Conservation (phyloP, 64 coral and sea anemone genomes). For the Montipora efflorescens region DNA sequence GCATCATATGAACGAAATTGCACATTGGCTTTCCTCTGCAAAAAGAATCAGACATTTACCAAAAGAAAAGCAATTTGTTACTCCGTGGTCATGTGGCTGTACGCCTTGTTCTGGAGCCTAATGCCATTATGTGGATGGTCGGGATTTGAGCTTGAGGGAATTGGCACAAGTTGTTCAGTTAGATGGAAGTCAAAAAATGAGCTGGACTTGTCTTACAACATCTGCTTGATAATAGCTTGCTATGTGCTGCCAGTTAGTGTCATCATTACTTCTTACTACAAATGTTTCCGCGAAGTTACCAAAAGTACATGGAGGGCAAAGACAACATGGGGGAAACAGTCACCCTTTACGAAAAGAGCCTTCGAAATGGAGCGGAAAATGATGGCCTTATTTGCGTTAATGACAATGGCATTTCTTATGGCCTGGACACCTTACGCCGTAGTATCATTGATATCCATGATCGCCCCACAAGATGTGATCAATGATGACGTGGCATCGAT, state of each 20-base stretch:
- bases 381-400: constrained; percentile 8
- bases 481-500: constrained; percentile 11
- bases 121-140: constrained; percentile 54
- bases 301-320: constrained; percentile 49
- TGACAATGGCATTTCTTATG: constrained; percentile 56
- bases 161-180: constrained; percentile 57
- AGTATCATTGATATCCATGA: constrained; percentile 40
- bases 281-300: constrained; percentile 8
- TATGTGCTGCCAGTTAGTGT: constrained; percentile 42
- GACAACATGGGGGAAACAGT: constrained; percentile 22
- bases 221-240: constrained; percentile 56
- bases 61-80: not conserved
- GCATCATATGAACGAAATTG: constrained; percentile 43
- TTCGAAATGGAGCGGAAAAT: constrained; percentile 36
- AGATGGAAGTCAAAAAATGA: constrained; percentile 46
- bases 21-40: constrained; percentile 27
- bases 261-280: constrained; percentile 34
- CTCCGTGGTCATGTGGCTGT: constrained; percentile 26
- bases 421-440: constrained; percentile 60
- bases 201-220: constrained; percentile 44
- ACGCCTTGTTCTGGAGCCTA: constrained; percentile 41
- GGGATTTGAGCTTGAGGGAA: constrained; percentile 52
- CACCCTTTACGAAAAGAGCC: constrained; percentile 36
- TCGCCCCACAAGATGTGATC: constrained; percentile 15
- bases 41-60: constrained; percentile 17